Evolutionary conservation across 2,888 invertebrate genomes (phyloP).

Genomic region (Amphipoea lucens): DNA sequence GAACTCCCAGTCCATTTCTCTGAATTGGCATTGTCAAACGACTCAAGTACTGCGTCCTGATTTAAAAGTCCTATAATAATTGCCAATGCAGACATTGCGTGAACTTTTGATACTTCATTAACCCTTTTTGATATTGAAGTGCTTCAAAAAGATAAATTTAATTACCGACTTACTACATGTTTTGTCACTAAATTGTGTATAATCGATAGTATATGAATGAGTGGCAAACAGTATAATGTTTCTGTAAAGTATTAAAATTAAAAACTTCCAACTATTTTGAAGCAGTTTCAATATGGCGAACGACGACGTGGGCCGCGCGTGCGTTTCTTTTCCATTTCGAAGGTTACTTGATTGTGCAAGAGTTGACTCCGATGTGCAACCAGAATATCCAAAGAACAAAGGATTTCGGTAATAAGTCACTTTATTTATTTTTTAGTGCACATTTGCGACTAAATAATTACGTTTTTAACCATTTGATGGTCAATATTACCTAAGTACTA

Average conservation of each 20-base stretch:
- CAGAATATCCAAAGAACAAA: slow-evolving; percentile 80
- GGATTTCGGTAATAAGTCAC: slow-evolving; percentile 70
- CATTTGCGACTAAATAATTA: slow-evolving; percentile 10
- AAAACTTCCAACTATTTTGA: slow-evolving; percentile 26
- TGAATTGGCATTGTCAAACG: slow-evolving; percentile 57
- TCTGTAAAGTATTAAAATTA: slow-evolving; percentile 8
- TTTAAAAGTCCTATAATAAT: slow-evolving; percentile 43
- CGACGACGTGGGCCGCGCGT: slow-evolving; percentile 75
- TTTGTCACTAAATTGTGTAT: neutral
- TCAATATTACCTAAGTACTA: neutral
- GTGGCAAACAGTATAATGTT: neutral
- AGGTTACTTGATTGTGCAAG: slow-evolving; percentile 84
- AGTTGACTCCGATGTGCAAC: slow-evolving; percentile 77
- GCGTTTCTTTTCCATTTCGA: slow-evolving; percentile 86
- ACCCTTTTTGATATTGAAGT: slow-evolving; percentile 26
- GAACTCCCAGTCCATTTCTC: slow-evolving; percentile 48
- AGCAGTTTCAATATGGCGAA: slow-evolving; percentile 67
- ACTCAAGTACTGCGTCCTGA: slow-evolving; percentile 49
- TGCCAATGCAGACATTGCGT: slow-evolving; percentile 33
- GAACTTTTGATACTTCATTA: slow-evolving; percentile 19
- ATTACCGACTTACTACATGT: too few species aligned
- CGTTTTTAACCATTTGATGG: neutral
- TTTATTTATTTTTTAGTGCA: slow-evolving; percentile 38
- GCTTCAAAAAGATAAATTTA: neutral
- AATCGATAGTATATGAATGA: slow-evolving; percentile 1